Conservation (phyloP, 2,888 invertebrate genomes). For the Mallateleia sp. region DNA sequence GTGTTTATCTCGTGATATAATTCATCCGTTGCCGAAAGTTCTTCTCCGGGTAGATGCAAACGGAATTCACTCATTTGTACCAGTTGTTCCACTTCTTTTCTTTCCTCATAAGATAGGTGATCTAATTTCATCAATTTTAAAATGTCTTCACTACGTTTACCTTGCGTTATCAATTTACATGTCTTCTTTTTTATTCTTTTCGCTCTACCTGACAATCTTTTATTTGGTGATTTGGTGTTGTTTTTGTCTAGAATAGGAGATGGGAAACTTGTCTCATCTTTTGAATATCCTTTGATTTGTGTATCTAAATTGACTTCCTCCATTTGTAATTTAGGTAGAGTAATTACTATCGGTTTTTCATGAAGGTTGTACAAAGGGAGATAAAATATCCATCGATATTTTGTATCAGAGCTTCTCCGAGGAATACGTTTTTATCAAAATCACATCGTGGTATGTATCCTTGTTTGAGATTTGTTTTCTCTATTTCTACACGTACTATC, state of each 20-base stretch:
- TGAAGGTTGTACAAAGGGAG: constrained; percentile 60
- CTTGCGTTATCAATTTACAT: no score
- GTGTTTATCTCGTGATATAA: constrained; percentile 7
- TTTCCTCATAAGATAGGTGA: neutral
- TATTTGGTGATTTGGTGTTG: no score
- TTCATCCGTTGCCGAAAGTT: neutral
- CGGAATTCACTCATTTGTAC: neutral
- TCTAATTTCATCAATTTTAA: constrained; percentile 19
- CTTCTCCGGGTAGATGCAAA: constrained; percentile 12
- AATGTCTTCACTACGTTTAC: no score
- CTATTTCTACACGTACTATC: constrained; percentile 41
- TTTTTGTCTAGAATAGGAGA: no score
- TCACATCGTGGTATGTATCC: constrained; percentile 57
- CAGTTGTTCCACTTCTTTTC: neutral
- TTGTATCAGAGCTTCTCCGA: constrained; percentile 54
- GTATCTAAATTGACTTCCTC: no score
- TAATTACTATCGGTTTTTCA: constrained; percentile 11
- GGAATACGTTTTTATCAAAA: constrained; percentile 39
- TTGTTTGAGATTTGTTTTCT: constrained; percentile 39
- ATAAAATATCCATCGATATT: constrained; percentile 58
- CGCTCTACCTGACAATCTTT: no score
- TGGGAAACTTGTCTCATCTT: no score
- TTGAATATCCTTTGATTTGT: no score
- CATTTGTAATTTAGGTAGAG: neutral
- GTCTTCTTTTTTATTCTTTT: no score